Base-by-base conservation (phyloP, 2,113 vertebrate species). In the Mungos mungo region DNA sequence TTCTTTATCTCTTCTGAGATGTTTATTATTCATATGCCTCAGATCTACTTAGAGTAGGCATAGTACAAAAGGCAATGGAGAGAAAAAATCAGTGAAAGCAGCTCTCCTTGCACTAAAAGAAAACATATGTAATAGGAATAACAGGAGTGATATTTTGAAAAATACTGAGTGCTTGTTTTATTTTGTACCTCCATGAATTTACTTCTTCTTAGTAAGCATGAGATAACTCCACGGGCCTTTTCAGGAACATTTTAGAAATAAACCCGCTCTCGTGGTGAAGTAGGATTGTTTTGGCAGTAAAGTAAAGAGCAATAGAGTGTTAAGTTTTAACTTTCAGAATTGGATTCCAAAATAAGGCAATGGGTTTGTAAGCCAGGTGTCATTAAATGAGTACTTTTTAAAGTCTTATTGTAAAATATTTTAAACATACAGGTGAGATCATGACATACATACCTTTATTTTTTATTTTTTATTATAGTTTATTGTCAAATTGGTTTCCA, bases 321-420 rank as follows among this genome's bases (percentile, higher is more conserved):
- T 88, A 80, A 63, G 31, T 54, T 88, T 50, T 57, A 23, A 88
- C 57, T 84, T 88, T 91, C 69, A 74, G 47, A 96, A 90, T 52
- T 83, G 33, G n/a, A 83, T 69, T 94, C 84, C 76, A 33, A 93
- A 96, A 88, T 82, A 83, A 93, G 50, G 5, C 54, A 88, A 41
- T 74, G 33, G 3, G 18, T 92, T 81, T 47, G 4, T 76, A 89
- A 96, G 47, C 77, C n/a, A 88, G 13, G 11, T 85, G 85, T 95
- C 23, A 85, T 52, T 80, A 31, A 86, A 47, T 47, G 15, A 88
- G n/a, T 41, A 57, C 6, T 80, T 87, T 90, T 84, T 7, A 81
- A 90, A 65, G 10, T 65, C 80, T 74, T 68, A 50, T 80, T 88
- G 47, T 52, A 90, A 89, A 94, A 63, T 91, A 63, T 47, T 93